Base-by-base conservation (phyloP, 1,140 invertebrate species). In the Neotoxoptera formosana region DNA sequence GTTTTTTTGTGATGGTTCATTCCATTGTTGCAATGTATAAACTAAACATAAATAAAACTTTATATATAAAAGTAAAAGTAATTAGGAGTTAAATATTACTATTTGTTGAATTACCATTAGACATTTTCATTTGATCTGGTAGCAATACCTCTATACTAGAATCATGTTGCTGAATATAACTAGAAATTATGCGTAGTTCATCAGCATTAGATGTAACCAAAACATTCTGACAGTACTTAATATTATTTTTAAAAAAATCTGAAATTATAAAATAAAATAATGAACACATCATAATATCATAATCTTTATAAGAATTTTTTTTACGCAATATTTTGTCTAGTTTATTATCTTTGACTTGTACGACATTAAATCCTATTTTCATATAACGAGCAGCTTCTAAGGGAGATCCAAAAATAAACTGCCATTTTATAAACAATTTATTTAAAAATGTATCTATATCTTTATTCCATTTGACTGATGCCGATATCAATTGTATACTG, bases 331-430 rank as follows among this genome's bases (percentile, higher is more conserved):
- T 45, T 45, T 93, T 84, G 20, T 53, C 30, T 41, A 93, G 17
- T 86, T 93, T 93, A 84, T 93, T 23, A 51, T 83, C 34, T 0
- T 41, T 45, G 7, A 53, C 45, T n/a, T 11, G 67, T n/a, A 93
- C 81, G 86, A 86, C 4, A 53, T 45, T 30, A 86, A 86, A 93
- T 41, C 48, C 51, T 56, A 93, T 56, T 51, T 84, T 86, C 51
- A 56, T 93, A 56, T 86, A 93, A 45, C 91, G 91, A 53, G 48
- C 91, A 51, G 91, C 76, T 84, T 93, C 91, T 41, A 93, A 41
- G 25, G 84, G 91, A 41, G 91, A 93, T 36, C 91, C 91, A 56
- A 93, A 93, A 51, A 93, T 83, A 93, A 86, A 93, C 30, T 93
- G 91, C 91, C 91, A 93, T 53, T 93, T 84, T 41, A 93, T 8